Conservation (phyloP, 2,797 vertebrate genomes). For the Ispidina picta region DNA sequence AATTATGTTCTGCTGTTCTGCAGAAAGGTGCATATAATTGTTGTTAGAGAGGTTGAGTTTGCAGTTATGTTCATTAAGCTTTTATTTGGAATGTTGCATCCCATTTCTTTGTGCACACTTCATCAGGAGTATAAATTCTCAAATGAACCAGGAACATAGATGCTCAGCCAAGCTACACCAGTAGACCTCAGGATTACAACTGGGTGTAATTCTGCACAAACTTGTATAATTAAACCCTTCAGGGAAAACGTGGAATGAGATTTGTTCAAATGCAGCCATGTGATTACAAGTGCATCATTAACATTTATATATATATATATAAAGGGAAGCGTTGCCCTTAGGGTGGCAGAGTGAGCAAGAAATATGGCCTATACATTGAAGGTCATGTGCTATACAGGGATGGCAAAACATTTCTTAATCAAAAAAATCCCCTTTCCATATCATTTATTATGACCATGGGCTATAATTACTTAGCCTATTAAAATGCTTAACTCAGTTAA, state of each 20-base stretch:
- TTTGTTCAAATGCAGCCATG: background rate
- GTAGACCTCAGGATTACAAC: background rate
- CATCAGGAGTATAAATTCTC: background rate
- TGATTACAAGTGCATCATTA: slow-evolving; percentile 27
- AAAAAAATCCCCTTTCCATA: background rate
- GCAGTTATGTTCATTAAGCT: background rate
- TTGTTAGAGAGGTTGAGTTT: background rate
- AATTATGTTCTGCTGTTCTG: background rate
- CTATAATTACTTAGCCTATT: slow-evolving; percentile 38
- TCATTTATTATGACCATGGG: slow-evolving; percentile 23
- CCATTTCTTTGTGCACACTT: background rate
- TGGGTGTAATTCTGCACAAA: background rate
- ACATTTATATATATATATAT: background rate
- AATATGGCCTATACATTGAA: slow-evolving; percentile 16
- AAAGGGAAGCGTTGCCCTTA: slow-evolving; percentile 7
- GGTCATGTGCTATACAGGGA: background rate
- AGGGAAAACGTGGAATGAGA: slow-evolving; percentile 32
- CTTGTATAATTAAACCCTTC: slow-evolving; percentile 30
- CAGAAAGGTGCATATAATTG: background rate
- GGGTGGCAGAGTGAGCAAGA: slow-evolving; percentile 10
- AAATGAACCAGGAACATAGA: background rate
- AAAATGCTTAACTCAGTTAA: slow-evolving; percentile 33
- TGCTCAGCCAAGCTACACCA: background rate
- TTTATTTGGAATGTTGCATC: background rate
- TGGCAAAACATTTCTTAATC: slow-evolving; percentile 38